These are phyloP conservation scores for Ernsta delagoae DNA, from an alignment of 2,888 invertebrate genomes.

Conservation along the genomic window DNA sequence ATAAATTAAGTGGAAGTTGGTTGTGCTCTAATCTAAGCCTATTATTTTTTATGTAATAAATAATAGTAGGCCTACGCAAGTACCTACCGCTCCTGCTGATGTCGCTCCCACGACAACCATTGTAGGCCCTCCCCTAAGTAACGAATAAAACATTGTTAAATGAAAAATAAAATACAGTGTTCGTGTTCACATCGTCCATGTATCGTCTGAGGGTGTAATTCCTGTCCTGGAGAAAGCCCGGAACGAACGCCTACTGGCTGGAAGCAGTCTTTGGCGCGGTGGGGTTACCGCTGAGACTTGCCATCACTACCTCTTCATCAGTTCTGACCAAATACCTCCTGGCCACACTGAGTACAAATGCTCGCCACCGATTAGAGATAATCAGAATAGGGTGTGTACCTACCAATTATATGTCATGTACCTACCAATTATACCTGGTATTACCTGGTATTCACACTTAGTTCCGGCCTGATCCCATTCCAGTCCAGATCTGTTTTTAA, in stretches of 20 bases:
- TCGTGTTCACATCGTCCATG: constrained; percentile 88
- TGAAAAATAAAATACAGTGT: constrained; percentile 64
- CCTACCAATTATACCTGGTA: too few relatives aligned
- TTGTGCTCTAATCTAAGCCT: too few relatives aligned
- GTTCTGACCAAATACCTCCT: constrained; percentile 86
- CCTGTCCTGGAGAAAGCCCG: constrained; percentile 83
- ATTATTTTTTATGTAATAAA: too few relatives aligned
- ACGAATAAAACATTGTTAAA: too few relatives aligned
- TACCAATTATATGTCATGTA: neutral
- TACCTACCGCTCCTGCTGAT: too few relatives aligned
- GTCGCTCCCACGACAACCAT: too few relatives aligned
- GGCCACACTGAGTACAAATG: constrained; percentile 89
- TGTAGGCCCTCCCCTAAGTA: too few relatives aligned
- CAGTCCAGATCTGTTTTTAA: too few relatives aligned
- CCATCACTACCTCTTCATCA: constrained; percentile 88
- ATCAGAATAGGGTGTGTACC: constrained; percentile 80
- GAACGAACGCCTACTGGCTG: constrained; percentile 65
- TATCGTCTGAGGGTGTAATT: constrained; percentile 87
- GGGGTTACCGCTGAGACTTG: constrained; percentile 90
- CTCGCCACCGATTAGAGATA: constrained; percentile 88
- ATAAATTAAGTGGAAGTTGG: too few relatives aligned
- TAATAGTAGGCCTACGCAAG: too few relatives aligned
- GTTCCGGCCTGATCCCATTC: too few relatives aligned
- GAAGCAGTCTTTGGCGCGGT: constrained; percentile 80
- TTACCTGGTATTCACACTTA: neutral